These are phyloP conservation scores for Ladona fulva DNA, from an alignment of 1,140 invertebrate species.

Conservation along the genomic window DNA sequence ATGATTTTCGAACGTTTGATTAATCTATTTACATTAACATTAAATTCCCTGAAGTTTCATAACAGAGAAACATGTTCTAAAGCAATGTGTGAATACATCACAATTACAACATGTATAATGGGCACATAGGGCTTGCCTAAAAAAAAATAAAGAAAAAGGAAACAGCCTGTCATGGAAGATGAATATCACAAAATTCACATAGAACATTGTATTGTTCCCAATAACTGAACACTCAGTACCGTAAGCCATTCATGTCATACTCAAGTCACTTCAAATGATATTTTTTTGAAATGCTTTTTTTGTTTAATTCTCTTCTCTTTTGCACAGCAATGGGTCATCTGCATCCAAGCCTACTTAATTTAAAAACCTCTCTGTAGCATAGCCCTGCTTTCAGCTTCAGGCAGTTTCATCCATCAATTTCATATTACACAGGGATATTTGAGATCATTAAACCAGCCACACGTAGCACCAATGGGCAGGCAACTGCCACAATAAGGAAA, in stretches of 20 bases:
- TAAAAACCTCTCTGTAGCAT: neutral
- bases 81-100: conserved; percentile 1
- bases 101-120: neutral
- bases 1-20: neutral
- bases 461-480: neutral
- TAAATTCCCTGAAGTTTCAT: conserved; percentile 3
- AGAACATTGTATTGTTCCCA: conserved; percentile 9
- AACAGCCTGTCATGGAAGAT: conserved; percentile 4
- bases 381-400: no score
- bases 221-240: conserved; percentile 5
- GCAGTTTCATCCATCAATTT: no score
- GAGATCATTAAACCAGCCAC: neutral
- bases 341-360: neutral
- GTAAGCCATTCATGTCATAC: neutral
- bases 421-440: neutral
- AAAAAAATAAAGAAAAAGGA: neutral
- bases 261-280: conserved; percentile 4
- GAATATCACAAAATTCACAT: neutral
- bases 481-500: neutral
- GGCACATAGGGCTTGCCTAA: neutral
- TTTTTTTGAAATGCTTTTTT: neutral
- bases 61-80: conserved; percentile 7
- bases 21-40: neutral
- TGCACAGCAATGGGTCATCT: neutral
- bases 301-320: neutral